Base-by-base conservation (phyloP, 2,113 vertebrate genomes). In the Trogon surrucura region DNA sequence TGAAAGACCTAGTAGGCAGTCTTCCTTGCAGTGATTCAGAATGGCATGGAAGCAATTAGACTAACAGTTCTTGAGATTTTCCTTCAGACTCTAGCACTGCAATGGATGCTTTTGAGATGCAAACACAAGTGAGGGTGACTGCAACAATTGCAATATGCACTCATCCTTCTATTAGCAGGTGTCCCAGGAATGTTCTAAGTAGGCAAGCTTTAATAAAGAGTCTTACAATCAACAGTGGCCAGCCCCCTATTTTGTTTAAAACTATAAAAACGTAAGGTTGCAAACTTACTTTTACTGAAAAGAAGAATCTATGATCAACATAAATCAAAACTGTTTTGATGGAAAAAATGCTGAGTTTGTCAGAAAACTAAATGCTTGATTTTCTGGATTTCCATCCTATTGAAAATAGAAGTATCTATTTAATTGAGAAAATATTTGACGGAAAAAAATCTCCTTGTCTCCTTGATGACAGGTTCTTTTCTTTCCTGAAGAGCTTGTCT, bases 351-450 rank as follows among this genome's bases (percentile, higher is more conserved):
- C 6, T 1, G 19, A 85, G 66, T 88, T 93, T 83, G 54, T 50
- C 36, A 77, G 54, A 91, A 94, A 80, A 61, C 1, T 5, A 75
- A 85, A 61, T 64, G 25, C 26, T 88, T 89, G 51, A 58, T 79
- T 86, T 80, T 78, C 51, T 70, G 41, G 20, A 66, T 94, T 94
- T 91, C 18, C 53, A 75, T 87, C 44, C 81, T 88, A 88, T 95
- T 97, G 82, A 85, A 89, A 91, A 91, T 89, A 88, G 45, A 94
- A 96, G 85, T 89, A 26, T 23, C 29, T 84, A 41, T 72, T 80
- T 94, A 93, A 94, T 95, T 87, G 95, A 85, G 81, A 75, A 93
- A 85, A 73, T 67, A 64, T 69, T 41, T 88, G 29, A 66, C 54
- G 45, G 48, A 85, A 91, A 85, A 88, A 72, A 19, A n/a, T 81